Evolutionary conservation across 2,888 invertebrate genomes (phyloP).

Genomic region (Ecliptopera silaceata): DNA sequence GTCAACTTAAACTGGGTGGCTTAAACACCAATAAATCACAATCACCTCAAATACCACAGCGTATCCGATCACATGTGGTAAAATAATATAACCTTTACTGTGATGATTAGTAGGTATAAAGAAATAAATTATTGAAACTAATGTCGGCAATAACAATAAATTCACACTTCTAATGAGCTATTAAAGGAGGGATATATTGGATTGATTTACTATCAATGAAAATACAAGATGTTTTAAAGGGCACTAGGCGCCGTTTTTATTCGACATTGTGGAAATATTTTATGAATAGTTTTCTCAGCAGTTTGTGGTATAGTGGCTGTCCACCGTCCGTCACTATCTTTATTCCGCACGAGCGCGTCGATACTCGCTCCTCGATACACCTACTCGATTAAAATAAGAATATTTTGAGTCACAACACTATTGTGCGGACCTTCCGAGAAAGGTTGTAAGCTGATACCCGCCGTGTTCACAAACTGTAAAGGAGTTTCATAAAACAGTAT

Average conservation of each 20-base stretch:
- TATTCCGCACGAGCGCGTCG: slow-evolving; percentile 76
- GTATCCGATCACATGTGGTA: slow-evolving; percentile 21
- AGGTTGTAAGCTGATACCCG: slow-evolving; percentile 51
- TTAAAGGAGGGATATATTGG: slow-evolving; percentile 11
- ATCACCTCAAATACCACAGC: slow-evolving; percentile 5
- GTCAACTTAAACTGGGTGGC: slow-evolving; percentile 11
- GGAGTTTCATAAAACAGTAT: slow-evolving; percentile 33
- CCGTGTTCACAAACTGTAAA: slow-evolving; percentile 44
- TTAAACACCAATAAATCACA: slow-evolving; percentile 17
- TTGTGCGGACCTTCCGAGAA: slow-evolving; percentile 62
- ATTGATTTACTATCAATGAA: slow-evolving; percentile 10
- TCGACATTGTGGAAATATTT: slow-evolving; percentile 57
- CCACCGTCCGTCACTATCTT: slow-evolving; percentile 77
- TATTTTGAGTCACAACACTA: slow-evolving; percentile 68
- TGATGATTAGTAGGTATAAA: slow-evolving; percentile 20
- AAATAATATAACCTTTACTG: slow-evolving; percentile 19
- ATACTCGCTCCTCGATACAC: slow-evolving; percentile 68
- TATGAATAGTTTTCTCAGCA: slow-evolving; percentile 61
- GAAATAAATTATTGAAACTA: slow-evolving; percentile 28
- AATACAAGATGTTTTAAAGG: neutral
- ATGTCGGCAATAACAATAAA: slow-evolving; percentile 31
- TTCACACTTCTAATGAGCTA: slow-evolving; percentile 32
- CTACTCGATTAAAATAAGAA: slow-evolving; percentile 79
- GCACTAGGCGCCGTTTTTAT: slow-evolving; percentile 1
- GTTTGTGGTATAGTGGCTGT: slow-evolving; percentile 53